Percentiles rank a stretch among this genome's conserved stretches.
phyloP scores from a whole-genome alignment of 2,113 vertebrate species.

The Hystrix brachyura region DNA sequence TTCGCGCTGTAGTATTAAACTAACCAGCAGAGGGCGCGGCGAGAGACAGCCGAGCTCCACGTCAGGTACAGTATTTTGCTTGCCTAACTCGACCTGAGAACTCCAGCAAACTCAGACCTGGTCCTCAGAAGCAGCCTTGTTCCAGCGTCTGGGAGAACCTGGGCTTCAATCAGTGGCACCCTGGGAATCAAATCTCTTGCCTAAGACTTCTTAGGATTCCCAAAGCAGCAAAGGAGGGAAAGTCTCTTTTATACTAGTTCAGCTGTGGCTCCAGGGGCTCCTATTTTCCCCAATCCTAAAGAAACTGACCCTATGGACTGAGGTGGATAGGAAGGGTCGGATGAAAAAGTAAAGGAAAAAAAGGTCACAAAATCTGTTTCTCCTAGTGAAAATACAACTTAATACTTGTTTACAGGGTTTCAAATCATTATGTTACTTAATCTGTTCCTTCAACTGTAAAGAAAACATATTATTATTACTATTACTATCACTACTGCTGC shows the following conservation, averaged over 20 bases:
- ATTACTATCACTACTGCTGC: background rate
- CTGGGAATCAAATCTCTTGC: background rate
- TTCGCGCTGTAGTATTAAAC: background rate
- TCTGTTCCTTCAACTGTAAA: conserved; percentile 2
- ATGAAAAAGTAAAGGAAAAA: background rate
- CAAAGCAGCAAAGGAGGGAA: background rate
- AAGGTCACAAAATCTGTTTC: background rate
- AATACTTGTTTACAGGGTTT: background rate
- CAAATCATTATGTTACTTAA: background rate
- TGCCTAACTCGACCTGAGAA: background rate
- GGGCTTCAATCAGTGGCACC: background rate
- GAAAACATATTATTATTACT: background rate
- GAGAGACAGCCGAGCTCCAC: background rate
- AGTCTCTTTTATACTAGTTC: background rate
- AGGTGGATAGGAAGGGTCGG: background rate
- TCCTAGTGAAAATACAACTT: background rate
- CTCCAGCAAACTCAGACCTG: background rate
- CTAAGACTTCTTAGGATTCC: background rate
- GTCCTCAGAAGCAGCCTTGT: background rate
- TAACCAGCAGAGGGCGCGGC: conserved; percentile 56
- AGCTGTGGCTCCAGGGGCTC: background rate
- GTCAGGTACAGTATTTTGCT: background rate
- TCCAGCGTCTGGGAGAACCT: background rate
- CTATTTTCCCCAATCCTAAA: background rate
- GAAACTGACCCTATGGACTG: background rate